A percentile compares a stretch with the other conserved stretches of the same genome.
phyloP scores from a whole-genome alignment of 2,888 invertebrate genomes.

The Sclerodermus sp. region DNA sequence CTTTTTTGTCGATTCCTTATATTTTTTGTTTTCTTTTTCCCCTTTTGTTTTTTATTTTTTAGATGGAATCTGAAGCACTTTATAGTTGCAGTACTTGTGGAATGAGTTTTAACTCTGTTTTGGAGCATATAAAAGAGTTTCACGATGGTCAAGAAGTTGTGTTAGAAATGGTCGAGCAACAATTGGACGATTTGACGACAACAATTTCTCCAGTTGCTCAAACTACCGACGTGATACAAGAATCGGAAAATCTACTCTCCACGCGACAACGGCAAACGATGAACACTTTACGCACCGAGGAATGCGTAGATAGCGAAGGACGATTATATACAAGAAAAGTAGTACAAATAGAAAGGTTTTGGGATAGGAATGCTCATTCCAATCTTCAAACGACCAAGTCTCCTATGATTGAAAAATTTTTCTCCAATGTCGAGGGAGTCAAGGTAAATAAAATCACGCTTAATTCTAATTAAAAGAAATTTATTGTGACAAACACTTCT shows the following conservation, averaged over 20 bases:
- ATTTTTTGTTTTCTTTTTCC: background rate
- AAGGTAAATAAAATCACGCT: no score
- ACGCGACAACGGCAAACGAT: slow-evolving; percentile 45
- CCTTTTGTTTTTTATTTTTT: slow-evolving; percentile 1
- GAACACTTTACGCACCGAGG: slow-evolving; percentile 59
- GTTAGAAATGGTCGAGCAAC: slow-evolving; percentile 61
- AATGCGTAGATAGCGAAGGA: slow-evolving; percentile 60
- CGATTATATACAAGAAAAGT: slow-evolving; percentile 61
- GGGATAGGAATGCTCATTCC: slow-evolving; percentile 49
- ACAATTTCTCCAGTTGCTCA: slow-evolving; percentile 12
- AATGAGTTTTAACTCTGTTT: slow-evolving; percentile 66
- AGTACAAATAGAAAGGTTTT: slow-evolving; percentile 65
- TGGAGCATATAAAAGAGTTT: slow-evolving; percentile 68
- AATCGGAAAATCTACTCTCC: slow-evolving; percentile 21
- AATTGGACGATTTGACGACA: slow-evolving; percentile 33
- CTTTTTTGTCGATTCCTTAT: background rate
- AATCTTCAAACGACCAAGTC: slow-evolving; percentile 37
- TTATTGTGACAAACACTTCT: no score
- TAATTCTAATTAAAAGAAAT: no score
- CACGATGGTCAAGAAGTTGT: slow-evolving; percentile 72
- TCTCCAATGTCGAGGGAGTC: slow-evolving; percentile 52
- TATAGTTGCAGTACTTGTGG: slow-evolving; percentile 71
- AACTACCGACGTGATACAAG: slow-evolving; percentile 3
- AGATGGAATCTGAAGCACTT: slow-evolving; percentile 53
- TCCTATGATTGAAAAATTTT: slow-evolving; percentile 55